Base-by-base conservation (phyloP, 1,140 invertebrate species). In the Habropoda laboriosa region DNA sequence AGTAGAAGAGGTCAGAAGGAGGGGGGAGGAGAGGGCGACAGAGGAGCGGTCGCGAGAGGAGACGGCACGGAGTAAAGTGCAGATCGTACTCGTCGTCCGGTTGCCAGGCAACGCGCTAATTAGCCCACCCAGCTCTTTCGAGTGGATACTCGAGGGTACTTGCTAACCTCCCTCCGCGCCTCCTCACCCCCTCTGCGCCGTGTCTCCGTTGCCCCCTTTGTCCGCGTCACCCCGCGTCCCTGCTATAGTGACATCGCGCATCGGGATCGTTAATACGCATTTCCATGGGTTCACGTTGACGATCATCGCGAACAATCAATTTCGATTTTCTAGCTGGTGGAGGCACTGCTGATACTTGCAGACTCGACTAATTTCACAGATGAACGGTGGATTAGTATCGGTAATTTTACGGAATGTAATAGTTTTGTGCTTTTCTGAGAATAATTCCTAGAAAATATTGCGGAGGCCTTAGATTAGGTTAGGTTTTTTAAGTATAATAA, bases 31-130 rank as follows among this genome's bases (percentile, higher is more conserved):
- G 79, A 83, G 55, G 45, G 82, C 70, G 86, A 86, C 53, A 85
- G 83, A 81, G 86, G 77, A 76, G 82, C 58, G 21, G 10, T 40
- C 35, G 64, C 64, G 42, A 49, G 64, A 35, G 30, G 64, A 83
- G 74, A 76, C 64, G 82, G 80, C 81, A 86, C 80, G 77, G 63
- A 85, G 87, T 74, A 89, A 89, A 90, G 91, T 91, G 89, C 89
- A 90, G 90, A 92, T 92, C 89, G 89, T 92, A 89, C 89, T 90
- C 87, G 82, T 85, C 88, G 89, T 87, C 85, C 88, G 89, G 92
- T 93, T 92, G 91, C 92, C 88, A 89, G 87, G 92, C 92, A 93
- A 93, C 92, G 89, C 88, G 90, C 91, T 93, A 92, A 93, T 93
- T 93, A 93, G 92, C 91, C 92, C 92, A 92, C 89, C 91, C 92